phyloP scores from a whole-genome alignment of 2,888 invertebrate species.

The Agrotis segetum region DNA sequence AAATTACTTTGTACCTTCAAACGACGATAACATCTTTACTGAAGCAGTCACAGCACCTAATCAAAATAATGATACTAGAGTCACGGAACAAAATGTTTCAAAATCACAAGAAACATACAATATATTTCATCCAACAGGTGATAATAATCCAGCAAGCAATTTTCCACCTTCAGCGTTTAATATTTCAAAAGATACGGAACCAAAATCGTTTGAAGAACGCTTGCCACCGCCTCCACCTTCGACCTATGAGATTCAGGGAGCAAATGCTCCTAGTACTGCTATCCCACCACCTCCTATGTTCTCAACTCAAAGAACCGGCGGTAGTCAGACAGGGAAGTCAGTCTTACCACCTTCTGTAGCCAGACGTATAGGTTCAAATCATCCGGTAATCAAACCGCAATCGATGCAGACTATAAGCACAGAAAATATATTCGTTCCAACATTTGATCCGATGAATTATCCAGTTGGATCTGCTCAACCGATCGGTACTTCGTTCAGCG shows the following conservation, averaged over 20 bases:
- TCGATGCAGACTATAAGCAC: constrained; percentile 62
- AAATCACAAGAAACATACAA: constrained; percentile 55
- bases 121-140: constrained; percentile 54
- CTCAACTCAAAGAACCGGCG: constrained; percentile 72
- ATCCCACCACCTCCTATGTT: constrained; percentile 88
- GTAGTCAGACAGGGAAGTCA: constrained; percentile 73
- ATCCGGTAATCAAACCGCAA: constrained; percentile 79
- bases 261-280: constrained; percentile 50
- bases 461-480: constrained; percentile 32
- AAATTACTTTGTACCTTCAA: constrained; percentile 62
- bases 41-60: constrained; percentile 3
- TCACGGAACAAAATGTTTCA: constrained; percentile 28
- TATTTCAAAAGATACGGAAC: constrained; percentile 30
- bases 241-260: constrained; percentile 26
- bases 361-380: constrained; percentile 80
- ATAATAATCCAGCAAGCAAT: constrained; percentile 28
- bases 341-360: constrained; percentile 86
- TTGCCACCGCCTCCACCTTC: constrained; percentile 31
- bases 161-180: constrained; percentile 26
- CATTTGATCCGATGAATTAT: constrained; percentile 55
- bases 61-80: constrained; percentile 21
- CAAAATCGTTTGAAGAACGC: constrained; percentile 40
- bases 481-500: constrained; percentile 25
- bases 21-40: constrained; percentile 29
- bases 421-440: constrained; percentile 81